Conservation (phyloP, 2,113 vertebrate species). For the Heptranchias perlo region DNA sequence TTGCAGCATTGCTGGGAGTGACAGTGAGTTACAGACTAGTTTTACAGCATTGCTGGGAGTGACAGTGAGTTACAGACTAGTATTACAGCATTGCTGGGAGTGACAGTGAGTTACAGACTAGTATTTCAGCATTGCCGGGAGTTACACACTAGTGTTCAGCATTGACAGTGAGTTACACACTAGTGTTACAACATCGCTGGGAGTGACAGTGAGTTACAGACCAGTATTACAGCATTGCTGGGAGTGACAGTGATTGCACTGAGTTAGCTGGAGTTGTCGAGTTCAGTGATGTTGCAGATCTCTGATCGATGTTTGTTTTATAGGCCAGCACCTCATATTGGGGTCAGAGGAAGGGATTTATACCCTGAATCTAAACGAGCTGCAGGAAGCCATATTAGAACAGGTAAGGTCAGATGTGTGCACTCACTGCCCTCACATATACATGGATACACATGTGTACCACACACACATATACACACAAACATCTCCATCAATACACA, state of each 20-base stretch:
- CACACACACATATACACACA: not conserved
- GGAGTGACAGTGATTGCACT: not conserved
- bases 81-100: too few species aligned
- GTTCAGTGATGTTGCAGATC: not conserved
- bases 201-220: not conserved
- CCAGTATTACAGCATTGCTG: not conserved
- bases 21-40: too few species aligned
- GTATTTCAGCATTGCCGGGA: too few species aligned
- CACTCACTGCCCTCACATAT: not conserved
- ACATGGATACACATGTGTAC: not conserved
- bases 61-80: not conserved
- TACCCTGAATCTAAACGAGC: slow-evolving; percentile 69
- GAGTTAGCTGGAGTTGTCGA: not conserved
- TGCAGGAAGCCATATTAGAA: slow-evolving; percentile 70
- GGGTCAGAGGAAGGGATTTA: slow-evolving; percentile 83
- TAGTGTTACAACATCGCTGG: not conserved
- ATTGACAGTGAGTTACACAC: too few species aligned
- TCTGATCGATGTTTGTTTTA: slow-evolving; percentile 12
- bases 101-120: too few species aligned
- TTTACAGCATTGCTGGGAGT: not conserved
- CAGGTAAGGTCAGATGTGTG: slow-evolving; percentile 57
- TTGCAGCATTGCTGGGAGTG: too few species aligned
- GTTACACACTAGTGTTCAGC: too few species aligned
- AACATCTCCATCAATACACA: not conserved
- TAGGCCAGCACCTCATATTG: slow-evolving; percentile 77